Evolutionary conservation across 2,888 invertebrate genomes (phyloP), one percentile per base, ranked within the genome.

Genomic region (Dolichopus griseipennis): DNA sequence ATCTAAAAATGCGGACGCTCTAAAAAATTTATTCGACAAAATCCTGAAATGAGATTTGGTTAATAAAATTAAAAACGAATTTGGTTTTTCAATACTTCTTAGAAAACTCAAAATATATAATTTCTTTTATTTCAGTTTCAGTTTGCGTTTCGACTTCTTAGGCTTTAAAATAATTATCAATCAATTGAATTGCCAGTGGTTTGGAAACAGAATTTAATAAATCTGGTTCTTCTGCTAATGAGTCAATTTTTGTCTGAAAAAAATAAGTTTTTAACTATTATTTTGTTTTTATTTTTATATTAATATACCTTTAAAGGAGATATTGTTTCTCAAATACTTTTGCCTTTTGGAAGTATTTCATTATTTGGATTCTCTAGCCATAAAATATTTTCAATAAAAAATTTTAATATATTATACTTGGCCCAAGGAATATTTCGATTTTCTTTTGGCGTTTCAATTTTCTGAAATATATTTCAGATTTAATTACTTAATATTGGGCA

Each of bases 1-100:
- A 73, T 81, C 80, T 33, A 81, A 70, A 71, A 81, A 71, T n/a
- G 80, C 77, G 6, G 79, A 75, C 63, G 79, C 77, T n/a, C 78
- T 77, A 67, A 80, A 68, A 61, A 77, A 75, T 64, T 77, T 74
- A 69, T 79, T 78, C 1, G 75, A 74, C 61, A 77, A 75, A 8
- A 81, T 74, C 34, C 76, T 76, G 66, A 5, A 68, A 64, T 64
- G 10, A 18, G 65, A 21, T 65, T 63, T 15, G 15, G 9, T 22
- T 63, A n/a, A 27, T 27, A 12, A 62, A 1, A n/a, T 22, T 10
- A 22, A 22, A 62, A 22, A 21, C 21, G n/a, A n/a, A 27, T 37
- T 37, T 12, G 12, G 12, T 5, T 1, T 2, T 37, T 37, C 8
- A 10, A 37, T 63, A 68, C 65, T 41, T 69, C 33, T 68, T 66